These are phyloP conservation scores for Idaea aversata DNA, from an alignment of 2,888 invertebrate species.

Conservation along the genomic window DNA sequence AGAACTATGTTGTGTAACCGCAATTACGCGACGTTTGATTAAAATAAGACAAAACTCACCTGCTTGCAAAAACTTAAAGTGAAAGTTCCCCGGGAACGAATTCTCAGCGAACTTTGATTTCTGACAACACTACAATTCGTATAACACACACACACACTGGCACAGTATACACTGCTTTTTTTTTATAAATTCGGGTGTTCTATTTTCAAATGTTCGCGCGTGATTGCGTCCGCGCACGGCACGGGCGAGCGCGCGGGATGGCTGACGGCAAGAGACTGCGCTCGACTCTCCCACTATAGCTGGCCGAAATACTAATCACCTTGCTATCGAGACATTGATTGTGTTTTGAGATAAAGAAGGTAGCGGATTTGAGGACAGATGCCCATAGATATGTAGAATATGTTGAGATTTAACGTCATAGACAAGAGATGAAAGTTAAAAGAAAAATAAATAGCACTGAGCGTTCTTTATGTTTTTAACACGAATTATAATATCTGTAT, in stretches of 20 bases:
- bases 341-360: conserved; percentile 41
- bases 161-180: conserved; percentile 50
- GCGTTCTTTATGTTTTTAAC: too few species aligned
- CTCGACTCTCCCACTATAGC: conserved; percentile 62
- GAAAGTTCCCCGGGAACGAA: conserved; percentile 45
- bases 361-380: conserved; percentile 35
- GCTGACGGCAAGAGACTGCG: conserved; percentile 75
- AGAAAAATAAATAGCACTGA: too few species aligned
- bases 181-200: conserved; percentile 29
- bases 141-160: conserved; percentile 65
- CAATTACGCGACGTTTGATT: conserved; percentile 59
- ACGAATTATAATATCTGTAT: too few species aligned
- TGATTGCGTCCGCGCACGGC: conserved; percentile 49
- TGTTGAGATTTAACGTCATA: neutral
- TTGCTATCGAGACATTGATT: conserved; percentile 69
- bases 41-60: conserved; percentile 71
- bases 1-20: conserved; percentile 53
- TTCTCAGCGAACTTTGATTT: neutral
- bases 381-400: neutral
- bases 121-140: conserved; percentile 13
- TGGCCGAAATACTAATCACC: conserved; percentile 75
- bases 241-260: conserved; percentile 62
- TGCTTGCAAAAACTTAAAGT: conserved; percentile 62
- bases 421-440: neutral
- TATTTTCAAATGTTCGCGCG: conserved; percentile 56